Conservation (phyloP, 2,888 invertebrate genomes). For the Xestia rhomboidea region DNA sequence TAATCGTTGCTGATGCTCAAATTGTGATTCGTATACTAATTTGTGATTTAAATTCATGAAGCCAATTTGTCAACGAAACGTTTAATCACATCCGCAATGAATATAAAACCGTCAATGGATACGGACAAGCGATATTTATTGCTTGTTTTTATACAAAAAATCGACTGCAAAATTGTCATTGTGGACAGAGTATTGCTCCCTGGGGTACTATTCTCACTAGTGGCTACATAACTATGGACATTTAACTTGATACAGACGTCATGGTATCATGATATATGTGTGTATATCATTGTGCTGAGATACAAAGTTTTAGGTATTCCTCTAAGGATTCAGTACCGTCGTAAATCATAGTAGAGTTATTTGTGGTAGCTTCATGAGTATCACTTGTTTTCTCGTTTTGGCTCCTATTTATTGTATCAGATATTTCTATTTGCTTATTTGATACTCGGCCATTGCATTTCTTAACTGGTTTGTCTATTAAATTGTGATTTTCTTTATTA, state of each 20-base stretch:
- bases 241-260: conserved; percentile 68
- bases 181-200: conserved; percentile 72
- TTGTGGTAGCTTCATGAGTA: conserved; percentile 42
- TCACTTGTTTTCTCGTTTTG: conserved; percentile 42
- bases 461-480: not conserved
- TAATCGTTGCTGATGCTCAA: conserved; percentile 62
- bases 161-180: conserved; percentile 67
- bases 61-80: conserved; percentile 64
- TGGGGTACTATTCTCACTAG: conserved; percentile 69
- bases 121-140: conserved; percentile 68
- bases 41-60: conserved; percentile 70
- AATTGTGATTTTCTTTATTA: not conserved
- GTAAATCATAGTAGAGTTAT: conserved; percentile 52
- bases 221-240: conserved; percentile 64
- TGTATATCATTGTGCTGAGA: conserved; percentile 53
- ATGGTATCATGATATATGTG: conserved; percentile 51
- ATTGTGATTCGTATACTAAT: conserved; percentile 68
- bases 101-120: conserved; percentile 68
- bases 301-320: conserved; percentile 69
- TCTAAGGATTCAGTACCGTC: conserved; percentile 57
- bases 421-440: conserved; percentile 2
- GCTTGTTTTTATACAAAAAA: conserved; percentile 71
- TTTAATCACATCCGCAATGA: conserved; percentile 69
- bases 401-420: conserved; percentile 1
- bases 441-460: not conserved